Conservation (phyloP, 1,140 invertebrate species). For the Scaptomyza hsui region DNA sequence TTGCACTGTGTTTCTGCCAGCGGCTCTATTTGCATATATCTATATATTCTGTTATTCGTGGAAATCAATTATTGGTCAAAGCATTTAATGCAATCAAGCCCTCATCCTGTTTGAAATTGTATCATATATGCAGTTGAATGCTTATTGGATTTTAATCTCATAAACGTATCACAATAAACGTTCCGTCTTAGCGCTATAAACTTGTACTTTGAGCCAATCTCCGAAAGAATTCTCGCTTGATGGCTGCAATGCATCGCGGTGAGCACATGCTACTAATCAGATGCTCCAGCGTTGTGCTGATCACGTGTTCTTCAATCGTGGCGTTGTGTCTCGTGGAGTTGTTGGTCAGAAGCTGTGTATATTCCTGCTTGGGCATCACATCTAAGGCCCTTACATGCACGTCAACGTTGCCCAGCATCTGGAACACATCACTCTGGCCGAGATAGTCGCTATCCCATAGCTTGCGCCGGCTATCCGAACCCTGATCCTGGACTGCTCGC, state of each 20-base stretch:
- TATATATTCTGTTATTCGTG: constrained; percentile 29
- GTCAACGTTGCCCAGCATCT: constrained; percentile 5
- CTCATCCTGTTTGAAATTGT: constrained; percentile 49
- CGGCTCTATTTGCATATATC: constrained; percentile 30
- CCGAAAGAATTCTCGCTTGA: constrained; percentile 59
- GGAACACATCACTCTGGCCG: constrained; percentile 7
- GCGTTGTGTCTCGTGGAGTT: constrained; percentile 36
- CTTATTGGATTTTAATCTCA: constrained; percentile 75
- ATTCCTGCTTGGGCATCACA: constrained; percentile 50
- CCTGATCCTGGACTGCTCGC: constrained; percentile 42
- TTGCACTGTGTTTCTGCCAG: constrained; percentile 41
- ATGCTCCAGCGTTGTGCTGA: constrained; percentile 55
- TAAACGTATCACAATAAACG: constrained; percentile 66
- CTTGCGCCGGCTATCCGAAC: constrained; percentile 9
- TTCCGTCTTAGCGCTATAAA: constrained; percentile 47
- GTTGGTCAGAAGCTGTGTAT: constrained; percentile 20
- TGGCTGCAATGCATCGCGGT: constrained; percentile 50
- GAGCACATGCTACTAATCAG: constrained; percentile 70
- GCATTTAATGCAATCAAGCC: constrained; percentile 67
- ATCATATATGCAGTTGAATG: constrained; percentile 49
- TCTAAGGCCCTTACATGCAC: constrained; percentile 24
- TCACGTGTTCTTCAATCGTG: background rate
- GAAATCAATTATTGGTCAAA: constrained; percentile 28
- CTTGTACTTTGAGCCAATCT: constrained; percentile 29
- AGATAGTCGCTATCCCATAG: constrained; percentile 55